Evolutionary conservation across 2,888 invertebrate species (phyloP).

Genomic region (Orthonevra nobilis): DNA sequence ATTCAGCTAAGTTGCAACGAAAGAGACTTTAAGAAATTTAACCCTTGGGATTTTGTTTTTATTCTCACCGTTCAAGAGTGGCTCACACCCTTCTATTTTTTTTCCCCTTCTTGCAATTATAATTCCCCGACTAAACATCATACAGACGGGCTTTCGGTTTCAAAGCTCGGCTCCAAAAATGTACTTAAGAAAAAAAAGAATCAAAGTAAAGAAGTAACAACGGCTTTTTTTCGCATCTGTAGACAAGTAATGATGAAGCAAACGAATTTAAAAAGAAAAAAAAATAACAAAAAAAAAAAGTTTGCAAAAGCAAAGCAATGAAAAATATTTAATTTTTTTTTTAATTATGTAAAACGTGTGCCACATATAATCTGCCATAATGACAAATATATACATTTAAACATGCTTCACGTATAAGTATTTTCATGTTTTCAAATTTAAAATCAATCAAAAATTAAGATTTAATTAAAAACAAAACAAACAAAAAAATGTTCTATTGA

Average conservation of each 20-base stretch:
- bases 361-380: slow-evolving; percentile 69
- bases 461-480: slow-evolving; percentile 11
- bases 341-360: slow-evolving; percentile 48
- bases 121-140: too few relatives aligned
- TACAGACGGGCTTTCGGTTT: too few relatives aligned
- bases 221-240: too few relatives aligned
- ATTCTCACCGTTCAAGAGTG: too few relatives aligned
- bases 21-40: too few relatives aligned
- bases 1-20: too few relatives aligned
- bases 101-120: too few relatives aligned
- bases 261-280: slow-evolving; percentile 25
- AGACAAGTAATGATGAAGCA: slow-evolving; percentile 2
- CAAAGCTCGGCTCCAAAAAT: slow-evolving; percentile 47
- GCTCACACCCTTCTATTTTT: too few relatives aligned
- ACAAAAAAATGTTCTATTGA: neutral
- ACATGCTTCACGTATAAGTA: slow-evolving; percentile 49
- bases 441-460: too few relatives aligned
- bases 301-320: neutral
- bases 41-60: too few relatives aligned
- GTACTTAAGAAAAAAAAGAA: too few relatives aligned
- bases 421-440: slow-evolving; percentile 34
- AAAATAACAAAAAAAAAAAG: slow-evolving; percentile 3
- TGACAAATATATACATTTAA: slow-evolving; percentile 49
- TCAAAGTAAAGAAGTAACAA: too few relatives aligned
- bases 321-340: slow-evolving; percentile 16